Conservation (phyloP, 92 coral and sea anemone species). For the Heteractis magnifica region DNA sequence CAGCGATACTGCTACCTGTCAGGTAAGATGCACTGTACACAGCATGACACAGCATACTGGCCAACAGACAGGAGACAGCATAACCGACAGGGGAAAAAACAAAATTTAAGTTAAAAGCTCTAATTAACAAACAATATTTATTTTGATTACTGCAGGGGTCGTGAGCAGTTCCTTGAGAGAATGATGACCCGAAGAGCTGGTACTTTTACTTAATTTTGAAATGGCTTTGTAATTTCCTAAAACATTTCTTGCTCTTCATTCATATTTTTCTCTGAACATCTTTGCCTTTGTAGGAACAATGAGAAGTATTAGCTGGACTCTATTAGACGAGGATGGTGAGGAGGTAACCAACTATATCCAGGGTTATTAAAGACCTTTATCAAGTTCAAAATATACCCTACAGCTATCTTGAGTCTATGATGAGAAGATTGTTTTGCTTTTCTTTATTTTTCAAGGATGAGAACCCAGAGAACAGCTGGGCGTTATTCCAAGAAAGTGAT, state of each 20-base stretch:
- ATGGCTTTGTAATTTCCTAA: too few relatives aligned
- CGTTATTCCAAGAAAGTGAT: conserved; percentile 86
- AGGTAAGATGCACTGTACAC: conserved; percentile 40
- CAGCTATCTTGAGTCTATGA: too few relatives aligned
- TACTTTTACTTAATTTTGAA: conserved; percentile 5
- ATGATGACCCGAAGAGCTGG: conserved; percentile 59
- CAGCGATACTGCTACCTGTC: conserved; percentile 77
- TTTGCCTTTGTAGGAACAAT: conserved; percentile 41
- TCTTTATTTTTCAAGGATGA: conserved; percentile 71
- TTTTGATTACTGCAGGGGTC: conserved; percentile 54
- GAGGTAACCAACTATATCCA: conserved; percentile 53
- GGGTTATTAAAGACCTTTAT: too few relatives aligned
- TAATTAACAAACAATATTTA: neutral
- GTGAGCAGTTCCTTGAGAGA: conserved; percentile 68
- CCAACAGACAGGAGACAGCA: too few relatives aligned
- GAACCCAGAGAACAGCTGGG: conserved; percentile 90
- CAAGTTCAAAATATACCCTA: too few relatives aligned
- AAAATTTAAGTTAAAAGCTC: neutral
- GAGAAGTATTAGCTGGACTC: conserved; percentile 80
- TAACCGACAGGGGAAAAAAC: too few relatives aligned
- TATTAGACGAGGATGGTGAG: conserved; percentile 98
- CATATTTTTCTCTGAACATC: neutral
- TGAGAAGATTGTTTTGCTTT: neutral
- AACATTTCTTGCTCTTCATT: neutral
- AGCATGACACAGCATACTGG: too few relatives aligned